A percentile compares a stretch with the other conserved stretches of the same genome.
Evolutionary conservation across 2,113 vertebrate genomes (phyloP).

Genomic region (Passer montanus): DNA sequence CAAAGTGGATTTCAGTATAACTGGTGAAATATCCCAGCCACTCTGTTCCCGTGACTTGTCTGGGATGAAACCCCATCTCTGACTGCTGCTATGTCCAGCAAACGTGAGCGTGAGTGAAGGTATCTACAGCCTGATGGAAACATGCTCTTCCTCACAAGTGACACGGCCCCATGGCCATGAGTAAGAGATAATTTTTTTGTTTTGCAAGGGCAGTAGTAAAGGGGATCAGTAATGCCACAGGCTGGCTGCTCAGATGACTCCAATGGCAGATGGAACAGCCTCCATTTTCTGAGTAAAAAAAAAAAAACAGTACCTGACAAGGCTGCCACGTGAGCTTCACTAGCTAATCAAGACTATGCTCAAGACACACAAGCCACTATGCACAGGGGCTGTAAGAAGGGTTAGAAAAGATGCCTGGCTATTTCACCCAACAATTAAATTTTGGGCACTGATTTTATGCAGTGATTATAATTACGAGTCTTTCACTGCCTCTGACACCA

Average conservation of each 20-base stretch:
- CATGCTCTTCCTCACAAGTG: neutral
- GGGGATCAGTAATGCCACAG: neutral
- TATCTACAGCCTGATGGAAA: neutral
- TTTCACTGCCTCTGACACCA: neutral
- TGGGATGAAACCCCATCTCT: neutral
- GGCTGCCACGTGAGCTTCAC: neutral
- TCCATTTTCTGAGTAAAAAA: neutral
- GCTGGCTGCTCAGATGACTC: neutral
- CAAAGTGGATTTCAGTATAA: neutral
- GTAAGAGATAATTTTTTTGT: neutral
- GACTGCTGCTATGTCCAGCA: neutral
- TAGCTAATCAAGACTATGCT: neutral
- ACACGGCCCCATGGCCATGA: fast-evolving
- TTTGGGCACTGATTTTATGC: neutral
- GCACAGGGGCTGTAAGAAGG: neutral
- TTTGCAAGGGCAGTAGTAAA: fast-evolving
- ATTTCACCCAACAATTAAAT: neutral
- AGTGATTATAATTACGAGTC: neutral
- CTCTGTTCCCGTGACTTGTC: neutral
- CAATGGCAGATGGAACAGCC: neutral
- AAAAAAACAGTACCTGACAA: neutral
- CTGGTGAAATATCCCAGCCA: neutral
- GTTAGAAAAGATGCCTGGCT: neutral
- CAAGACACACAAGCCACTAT: neutral
- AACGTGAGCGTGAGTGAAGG: neutral